Base-by-base conservation (phyloP, 1,140 invertebrate genomes). In the Neelides sp. region DNA sequence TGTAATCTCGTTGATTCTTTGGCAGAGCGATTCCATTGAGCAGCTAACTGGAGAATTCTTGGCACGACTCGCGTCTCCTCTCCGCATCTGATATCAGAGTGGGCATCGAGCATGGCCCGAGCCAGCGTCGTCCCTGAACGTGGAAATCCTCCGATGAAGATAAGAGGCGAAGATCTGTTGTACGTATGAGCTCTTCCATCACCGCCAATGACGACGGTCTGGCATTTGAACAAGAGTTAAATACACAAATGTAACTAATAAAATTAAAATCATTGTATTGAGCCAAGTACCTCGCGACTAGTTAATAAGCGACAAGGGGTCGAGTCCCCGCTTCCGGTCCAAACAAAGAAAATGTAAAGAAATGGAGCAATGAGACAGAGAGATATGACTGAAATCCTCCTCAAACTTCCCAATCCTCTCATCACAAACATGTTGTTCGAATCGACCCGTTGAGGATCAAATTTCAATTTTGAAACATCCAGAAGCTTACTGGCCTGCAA, bases 21-120 rank as follows among this genome's bases (percentile, higher is more conserved):
- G 57, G 88, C 82, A 12, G 88, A 90, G 66, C 87, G 89, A 48
- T 86, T 73, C 91, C 91, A 96, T 63, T 93, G 87, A 57, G 84
- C 79, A 60, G 88, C 77, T 73, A 95, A 80, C 70, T 91, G 87
- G 48, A 94, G 75, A 61, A 96, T 81, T 54, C 91, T 74, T 23
- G 94, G 95, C 65, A 98, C 93, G 36, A 98, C 88, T 54, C 94
- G 75, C 5, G 94, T 98, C 70, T 98, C 94, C 70, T 97, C 93
- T 4, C 94, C 94, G 71, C 95, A 98, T 69, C 91, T 81, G 57
- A 46, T 58, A 39, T 58, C 56, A 19, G 17, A 13, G 77, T 98
- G 95, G 35, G 95, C 93, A 72, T 98, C 95, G 44, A 98, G 71
- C 86, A 98, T 94, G 52, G 92, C 94, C 65, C 95, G 75, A 80